Evolutionary conservation across 1,140 invertebrate genomes (phyloP), one percentile per base, ranked within the genome.

Genomic region (Agrilus planipennis): DNA sequence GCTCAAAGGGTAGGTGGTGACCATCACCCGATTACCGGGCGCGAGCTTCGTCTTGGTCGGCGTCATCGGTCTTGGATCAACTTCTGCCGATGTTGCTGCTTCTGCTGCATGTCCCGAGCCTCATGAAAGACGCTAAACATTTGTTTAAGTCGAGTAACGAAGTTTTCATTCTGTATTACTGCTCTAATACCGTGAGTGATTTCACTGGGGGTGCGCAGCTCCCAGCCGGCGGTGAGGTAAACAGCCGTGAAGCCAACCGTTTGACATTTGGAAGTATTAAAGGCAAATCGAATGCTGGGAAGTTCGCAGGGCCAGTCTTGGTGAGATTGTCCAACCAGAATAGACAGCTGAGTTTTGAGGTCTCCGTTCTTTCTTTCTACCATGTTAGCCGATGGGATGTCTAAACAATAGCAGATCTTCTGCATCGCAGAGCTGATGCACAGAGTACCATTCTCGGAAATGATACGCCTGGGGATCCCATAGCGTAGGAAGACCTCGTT

Each of bases 261-360:
- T 14, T 31, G 6, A 15, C 14, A 31, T 31, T 14, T 6, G 10
- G 14, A 6, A 6, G 29, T 31, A 14, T 31, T 31, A 14, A 35
- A 18, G 10, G 34, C 34, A 19, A 35, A 35, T 58, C 55, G 41
- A 54, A 61, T 15, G 54, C 36, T 17, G 58, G 30, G 40, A 58
- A 44, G 16, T 60, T 25, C 31, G 57, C 51, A 11, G 55, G 42
- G 6, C 29, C 29, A 14, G 10, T 31, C 29, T 6, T 31, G 6
- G 15, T 31, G 29, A 14, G 6, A 6, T 6, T 31, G 6, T 31
- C 15, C 14, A n/a, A 31, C 6, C 14, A 31, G 15, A 6, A 31
- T 6, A 5, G 29, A 10, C n/a, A n/a, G n/a, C n/a, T n/a, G n/a
- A n/a, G n/a, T n/a, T n/a, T n/a, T n/a, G n/a, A n/a, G n/a, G n/a